Conservation (phyloP, 2,888 invertebrate genomes). For the Agrotis puta region DNA sequence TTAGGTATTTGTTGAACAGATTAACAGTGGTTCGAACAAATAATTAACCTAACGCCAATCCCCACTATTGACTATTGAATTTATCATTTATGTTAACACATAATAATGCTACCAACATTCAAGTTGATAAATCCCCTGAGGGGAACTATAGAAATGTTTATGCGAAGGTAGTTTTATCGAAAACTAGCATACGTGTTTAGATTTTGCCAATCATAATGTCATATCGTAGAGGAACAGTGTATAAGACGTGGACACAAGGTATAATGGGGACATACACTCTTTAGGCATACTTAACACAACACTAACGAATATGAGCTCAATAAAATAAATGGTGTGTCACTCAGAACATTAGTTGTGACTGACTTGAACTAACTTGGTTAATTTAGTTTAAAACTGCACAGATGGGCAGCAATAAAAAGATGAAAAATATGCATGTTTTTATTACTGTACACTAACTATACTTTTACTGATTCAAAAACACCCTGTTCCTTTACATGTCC, state of each 20-base stretch:
- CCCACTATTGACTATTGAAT: slow-evolving; percentile 15
- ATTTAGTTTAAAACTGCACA: slow-evolving; percentile 17
- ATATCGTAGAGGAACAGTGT: too few species aligned
- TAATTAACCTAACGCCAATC: slow-evolving; percentile 25
- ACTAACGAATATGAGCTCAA: slow-evolving; percentile 28
- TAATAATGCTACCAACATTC: neutral
- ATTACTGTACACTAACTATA: too few species aligned
- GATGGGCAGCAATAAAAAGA: neutral
- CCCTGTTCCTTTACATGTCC: too few species aligned
- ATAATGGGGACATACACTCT: too few species aligned
- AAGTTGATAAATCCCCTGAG: neutral
- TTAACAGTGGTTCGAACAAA: slow-evolving; percentile 25
- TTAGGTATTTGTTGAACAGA: slow-evolving; percentile 19
- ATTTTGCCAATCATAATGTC: too few species aligned
- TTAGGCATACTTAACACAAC: too few species aligned
- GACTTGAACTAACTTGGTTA: slow-evolving; percentile 31
- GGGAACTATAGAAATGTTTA: neutral
- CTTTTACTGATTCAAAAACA: too few species aligned
- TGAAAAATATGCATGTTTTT: neutral
- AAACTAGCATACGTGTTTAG: too few species aligned
- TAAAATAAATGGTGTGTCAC: slow-evolving; percentile 37
- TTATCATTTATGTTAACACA: slow-evolving; percentile 7
- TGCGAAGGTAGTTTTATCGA: neutral
- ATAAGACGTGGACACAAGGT: too few species aligned
- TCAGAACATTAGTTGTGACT: slow-evolving; percentile 31